A percentile compares a stretch with the other conserved stretches of the same genome.
Conservation (phyloP, 2,113 vertebrate species). For the Pomatorhinus ruficollis region DNA sequence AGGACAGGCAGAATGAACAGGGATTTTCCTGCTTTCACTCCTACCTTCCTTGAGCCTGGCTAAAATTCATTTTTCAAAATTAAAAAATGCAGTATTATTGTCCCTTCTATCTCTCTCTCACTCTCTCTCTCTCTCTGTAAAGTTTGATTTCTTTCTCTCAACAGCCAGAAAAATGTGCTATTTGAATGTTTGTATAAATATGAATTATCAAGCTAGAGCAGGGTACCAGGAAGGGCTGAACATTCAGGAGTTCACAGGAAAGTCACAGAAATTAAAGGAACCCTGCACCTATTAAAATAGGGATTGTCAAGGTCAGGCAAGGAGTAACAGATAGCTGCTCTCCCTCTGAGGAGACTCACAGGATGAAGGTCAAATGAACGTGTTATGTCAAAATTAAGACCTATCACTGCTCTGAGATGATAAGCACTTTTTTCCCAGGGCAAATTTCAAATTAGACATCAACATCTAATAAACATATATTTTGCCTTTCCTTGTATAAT, state of each 20-base stretch:
- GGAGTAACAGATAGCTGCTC: neutral
- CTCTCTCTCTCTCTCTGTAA: too few relatives aligned
- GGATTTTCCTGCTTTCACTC: neutral
- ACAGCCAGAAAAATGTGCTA: neutral
- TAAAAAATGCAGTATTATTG: neutral
- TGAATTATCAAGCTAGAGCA: neutral
- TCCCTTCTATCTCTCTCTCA: neutral
- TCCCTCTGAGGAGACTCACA: neutral
- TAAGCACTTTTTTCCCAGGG: neutral
- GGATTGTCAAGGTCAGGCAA: constrained; percentile 68
- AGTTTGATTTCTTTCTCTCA: neutral
- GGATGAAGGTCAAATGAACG: constrained; percentile 44
- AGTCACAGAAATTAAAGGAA: neutral
- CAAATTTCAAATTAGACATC: neutral
- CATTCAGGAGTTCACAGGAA: neutral
- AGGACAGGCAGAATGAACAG: neutral
- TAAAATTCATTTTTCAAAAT: constrained; percentile 2
- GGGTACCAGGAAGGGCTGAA: neutral
- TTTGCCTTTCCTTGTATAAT: neutral
- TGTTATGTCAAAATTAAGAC: neutral
- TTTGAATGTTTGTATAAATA: neutral
- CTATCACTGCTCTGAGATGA: neutral
- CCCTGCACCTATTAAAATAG: neutral
- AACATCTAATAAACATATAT: neutral
- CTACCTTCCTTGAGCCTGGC: neutral